phyloP scores from a whole-genome alignment of 2,888 invertebrate genomes.

The Gnatocerus cornutus region DNA sequence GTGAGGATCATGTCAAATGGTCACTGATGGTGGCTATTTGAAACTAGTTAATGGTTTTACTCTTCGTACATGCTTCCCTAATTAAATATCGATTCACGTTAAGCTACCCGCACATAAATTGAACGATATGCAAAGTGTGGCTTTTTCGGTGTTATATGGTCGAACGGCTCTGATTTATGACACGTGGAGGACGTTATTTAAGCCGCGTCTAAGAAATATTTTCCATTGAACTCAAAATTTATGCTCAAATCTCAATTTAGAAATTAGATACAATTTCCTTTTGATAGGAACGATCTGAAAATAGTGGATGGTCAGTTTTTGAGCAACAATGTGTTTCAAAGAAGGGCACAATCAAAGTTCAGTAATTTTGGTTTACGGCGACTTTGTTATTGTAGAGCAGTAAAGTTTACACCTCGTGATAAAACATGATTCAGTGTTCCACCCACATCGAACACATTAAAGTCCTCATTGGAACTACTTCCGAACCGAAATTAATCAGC shows the following conservation, averaged over 20 bases:
- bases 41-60: slow-evolving; percentile 30
- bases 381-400: neutral
- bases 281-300: too few species aligned
- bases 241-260: too few species aligned
- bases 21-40: slow-evolving; percentile 22
- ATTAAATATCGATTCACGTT: slow-evolving; percentile 46
- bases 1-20: slow-evolving; percentile 36
- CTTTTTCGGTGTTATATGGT: slow-evolving; percentile 37
- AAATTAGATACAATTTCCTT: too few species aligned
- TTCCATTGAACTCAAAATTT: too few species aligned
- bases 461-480: neutral
- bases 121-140: slow-evolving; percentile 39
- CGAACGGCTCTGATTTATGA: slow-evolving; percentile 31
- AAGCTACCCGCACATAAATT: slow-evolving; percentile 35
- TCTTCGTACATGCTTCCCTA: slow-evolving; percentile 37
- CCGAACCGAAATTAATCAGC: slow-evolving; percentile 40
- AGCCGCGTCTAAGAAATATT: neutral
- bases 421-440: neutral
- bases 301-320: too few species aligned
- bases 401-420: neutral
- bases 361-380: neutral
- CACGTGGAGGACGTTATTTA: slow-evolving; percentile 1
- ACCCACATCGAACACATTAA: neutral
- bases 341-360: neutral
- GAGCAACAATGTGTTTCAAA: neutral